Percentiles rank a stretch among this genome's conserved stretches.
These are phyloP conservation scores for Apeira syringaria DNA, from an alignment of 2,888 invertebrate species.

Conservation along the genomic window DNA sequence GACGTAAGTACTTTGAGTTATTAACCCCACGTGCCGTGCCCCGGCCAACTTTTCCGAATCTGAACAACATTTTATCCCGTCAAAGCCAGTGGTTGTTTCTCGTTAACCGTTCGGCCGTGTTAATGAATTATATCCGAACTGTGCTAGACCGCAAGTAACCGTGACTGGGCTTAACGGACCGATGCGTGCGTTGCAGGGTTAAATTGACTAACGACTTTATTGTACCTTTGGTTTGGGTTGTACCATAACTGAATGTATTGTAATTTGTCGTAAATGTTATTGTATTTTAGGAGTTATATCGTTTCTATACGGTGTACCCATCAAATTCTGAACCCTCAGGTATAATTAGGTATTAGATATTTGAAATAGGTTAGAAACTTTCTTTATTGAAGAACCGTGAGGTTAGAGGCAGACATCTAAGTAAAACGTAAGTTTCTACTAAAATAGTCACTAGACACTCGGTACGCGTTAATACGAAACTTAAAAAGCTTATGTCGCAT, in stretches of 20 bases:
- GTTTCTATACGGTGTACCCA: too few relatives aligned
- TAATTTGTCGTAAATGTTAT: background rate
- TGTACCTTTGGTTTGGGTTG: constrained; percentile 6
- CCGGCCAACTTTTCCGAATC: constrained; percentile 27
- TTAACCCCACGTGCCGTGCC: constrained; percentile 19
- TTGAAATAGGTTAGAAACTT: too few relatives aligned
- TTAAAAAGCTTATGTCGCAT: too few relatives aligned
- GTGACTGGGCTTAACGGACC: constrained; percentile 32
- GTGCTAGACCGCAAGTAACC: constrained; percentile 42
- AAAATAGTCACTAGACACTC: too few relatives aligned
- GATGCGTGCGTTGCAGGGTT: constrained; percentile 21
- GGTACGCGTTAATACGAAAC: too few relatives aligned
- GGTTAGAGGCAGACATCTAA: too few relatives aligned
- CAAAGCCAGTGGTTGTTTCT: constrained; percentile 34
- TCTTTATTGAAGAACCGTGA: too few relatives aligned
- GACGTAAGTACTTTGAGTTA: constrained; percentile 9
- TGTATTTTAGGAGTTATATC: background rate
- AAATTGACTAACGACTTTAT: constrained; percentile 31
- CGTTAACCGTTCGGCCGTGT: constrained; percentile 27
- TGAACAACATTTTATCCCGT: constrained; percentile 34
- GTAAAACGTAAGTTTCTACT: too few relatives aligned
- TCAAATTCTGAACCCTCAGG: too few relatives aligned
- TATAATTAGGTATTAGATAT: too few relatives aligned
- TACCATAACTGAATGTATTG: background rate
- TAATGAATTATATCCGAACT: constrained; percentile 41